phyloP scores from a whole-genome alignment of 1,140 invertebrate species.

The Panonychus citri region DNA sequence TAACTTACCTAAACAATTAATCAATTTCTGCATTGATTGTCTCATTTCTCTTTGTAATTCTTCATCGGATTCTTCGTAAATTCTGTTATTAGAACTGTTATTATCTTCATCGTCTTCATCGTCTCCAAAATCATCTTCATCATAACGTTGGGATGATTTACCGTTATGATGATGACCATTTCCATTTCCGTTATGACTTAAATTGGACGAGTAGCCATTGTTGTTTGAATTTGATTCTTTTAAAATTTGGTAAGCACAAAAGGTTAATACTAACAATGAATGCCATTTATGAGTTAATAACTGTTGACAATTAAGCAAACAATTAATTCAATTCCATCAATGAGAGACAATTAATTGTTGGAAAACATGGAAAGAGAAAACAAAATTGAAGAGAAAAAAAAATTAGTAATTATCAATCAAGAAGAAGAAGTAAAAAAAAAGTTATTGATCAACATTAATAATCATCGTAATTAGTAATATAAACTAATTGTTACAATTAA shows the following conservation, averaged over 20 bases:
- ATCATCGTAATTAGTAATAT: too few relatives aligned
- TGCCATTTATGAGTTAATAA: slow-evolving; percentile 93
- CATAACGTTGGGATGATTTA: neutral
- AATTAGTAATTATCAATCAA: too few relatives aligned
- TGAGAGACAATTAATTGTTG: too few relatives aligned
- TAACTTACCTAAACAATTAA: neutral
- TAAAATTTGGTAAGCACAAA: slow-evolving; percentile 79
- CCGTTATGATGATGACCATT: neutral
- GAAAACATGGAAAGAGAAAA: too few relatives aligned
- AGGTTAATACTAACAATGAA: slow-evolving; percentile 75
- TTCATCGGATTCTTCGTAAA: neutral
- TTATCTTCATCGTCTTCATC: neutral
- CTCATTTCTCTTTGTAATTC: neutral
- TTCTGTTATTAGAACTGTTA: neutral
- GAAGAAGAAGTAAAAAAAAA: too few relatives aligned
- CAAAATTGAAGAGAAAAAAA: too few relatives aligned
- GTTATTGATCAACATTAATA: too few relatives aligned
- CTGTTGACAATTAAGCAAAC: slow-evolving; percentile 32
- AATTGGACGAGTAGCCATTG: neutral
- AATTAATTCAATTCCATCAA: too few relatives aligned
- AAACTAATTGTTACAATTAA: too few relatives aligned
- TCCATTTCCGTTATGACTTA: neutral
- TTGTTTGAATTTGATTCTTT: slow-evolving; percentile 25
- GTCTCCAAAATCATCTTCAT: slow-evolving; percentile 1
- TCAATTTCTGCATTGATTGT: neutral